A percentile compares a stretch with the other conserved stretches of the same genome.
phyloP scores from a whole-genome alignment of 2,113 vertebrate genomes.

The human region DNA sequence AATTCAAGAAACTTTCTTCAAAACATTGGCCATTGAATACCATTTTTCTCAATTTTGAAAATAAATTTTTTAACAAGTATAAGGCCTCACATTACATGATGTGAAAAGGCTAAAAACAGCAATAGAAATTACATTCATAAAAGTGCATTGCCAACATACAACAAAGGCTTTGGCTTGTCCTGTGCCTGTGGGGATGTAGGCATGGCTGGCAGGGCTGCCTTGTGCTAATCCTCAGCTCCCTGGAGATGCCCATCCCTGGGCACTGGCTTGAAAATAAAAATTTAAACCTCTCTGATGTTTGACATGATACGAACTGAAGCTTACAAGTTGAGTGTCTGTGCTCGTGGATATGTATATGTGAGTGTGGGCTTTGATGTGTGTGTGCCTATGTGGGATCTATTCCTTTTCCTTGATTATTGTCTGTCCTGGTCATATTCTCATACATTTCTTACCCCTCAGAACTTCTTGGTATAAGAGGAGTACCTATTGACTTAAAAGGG shows the following conservation, averaged over 20 bases:
- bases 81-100: slow-evolving; percentile 89
- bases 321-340: background rate
- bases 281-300: background rate
- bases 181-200: slow-evolving; percentile 76
- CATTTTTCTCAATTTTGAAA: background rate
- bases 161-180: slow-evolving; percentile 87
- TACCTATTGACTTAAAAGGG: background rate
- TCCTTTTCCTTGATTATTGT: background rate
- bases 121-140: slow-evolving; percentile 93
- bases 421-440: background rate
- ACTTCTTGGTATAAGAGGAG: background rate
- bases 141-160: slow-evolving; percentile 93
- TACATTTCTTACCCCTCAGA: background rate
- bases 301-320: background rate
- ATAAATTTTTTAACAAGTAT: slow-evolving; percentile 83
- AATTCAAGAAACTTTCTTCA: background rate
- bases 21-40: background rate
- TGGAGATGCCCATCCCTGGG: slow-evolving; percentile 61
- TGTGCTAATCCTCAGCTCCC: slow-evolving; percentile 61
- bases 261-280: slow-evolving; percentile 38
- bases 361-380: background rate
- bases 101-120: slow-evolving; percentile 92
- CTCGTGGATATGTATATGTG: background rate
- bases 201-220: slow-evolving; percentile 73
- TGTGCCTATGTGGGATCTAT: background rate